Conservation (phyloP, 2,113 vertebrate genomes). For the Pedionomus torquatus region DNA sequence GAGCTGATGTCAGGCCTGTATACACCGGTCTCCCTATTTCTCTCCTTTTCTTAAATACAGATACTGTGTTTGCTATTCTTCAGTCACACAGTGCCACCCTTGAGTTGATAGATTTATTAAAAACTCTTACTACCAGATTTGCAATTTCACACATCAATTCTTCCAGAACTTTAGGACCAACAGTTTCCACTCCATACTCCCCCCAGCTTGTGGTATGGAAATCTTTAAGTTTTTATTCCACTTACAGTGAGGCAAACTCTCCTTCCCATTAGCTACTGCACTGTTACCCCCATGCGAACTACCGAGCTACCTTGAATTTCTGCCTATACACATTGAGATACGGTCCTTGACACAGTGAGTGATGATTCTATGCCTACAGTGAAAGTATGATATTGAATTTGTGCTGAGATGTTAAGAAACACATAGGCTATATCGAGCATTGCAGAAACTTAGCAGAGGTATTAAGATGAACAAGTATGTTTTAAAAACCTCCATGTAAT, state of each 20-base stretch:
- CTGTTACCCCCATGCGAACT: background rate
- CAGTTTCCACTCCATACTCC: constrained; percentile 27
- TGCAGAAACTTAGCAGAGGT: constrained; percentile 14
- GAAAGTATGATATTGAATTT: background rate
- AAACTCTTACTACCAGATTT: constrained; percentile 66
- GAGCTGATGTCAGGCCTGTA: background rate
- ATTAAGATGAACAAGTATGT: constrained; percentile 39
- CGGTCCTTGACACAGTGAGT: background rate
- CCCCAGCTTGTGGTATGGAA: background rate
- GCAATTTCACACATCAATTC: constrained; percentile 70
- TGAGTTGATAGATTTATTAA: constrained; percentile 69
- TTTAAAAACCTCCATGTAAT: constrained; percentile 34
- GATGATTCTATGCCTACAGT: background rate
- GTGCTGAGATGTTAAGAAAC: constrained; percentile 34
- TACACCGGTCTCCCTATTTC: background rate
- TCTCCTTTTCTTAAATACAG: constrained; percentile 12
- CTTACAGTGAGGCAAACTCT: background rate
- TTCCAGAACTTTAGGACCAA: constrained; percentile 58
- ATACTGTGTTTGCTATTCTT: constrained; percentile 25
- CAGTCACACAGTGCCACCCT: constrained; percentile 66
- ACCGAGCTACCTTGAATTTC: background rate
- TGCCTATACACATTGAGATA: background rate
- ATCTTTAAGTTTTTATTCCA: background rate
- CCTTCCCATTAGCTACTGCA: background rate
- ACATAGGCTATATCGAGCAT: background rate